Conservation (phyloP, 2,888 invertebrate genomes). For the Saturnia japonica region DNA sequence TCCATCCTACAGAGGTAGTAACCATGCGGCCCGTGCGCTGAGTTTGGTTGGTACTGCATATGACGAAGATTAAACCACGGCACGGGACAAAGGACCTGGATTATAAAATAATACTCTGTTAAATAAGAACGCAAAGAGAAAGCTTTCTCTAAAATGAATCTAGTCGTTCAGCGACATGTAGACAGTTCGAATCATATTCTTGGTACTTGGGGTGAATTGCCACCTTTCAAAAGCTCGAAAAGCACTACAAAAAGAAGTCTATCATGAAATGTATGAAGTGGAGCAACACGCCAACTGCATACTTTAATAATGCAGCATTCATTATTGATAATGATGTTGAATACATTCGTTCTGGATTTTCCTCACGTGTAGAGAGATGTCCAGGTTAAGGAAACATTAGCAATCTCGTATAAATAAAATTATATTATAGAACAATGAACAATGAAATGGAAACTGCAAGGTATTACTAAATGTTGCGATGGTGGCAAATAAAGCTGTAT, state of each 20-base stretch:
- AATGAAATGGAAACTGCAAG: too few relatives aligned
- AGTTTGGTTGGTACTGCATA: conserved; percentile 82
- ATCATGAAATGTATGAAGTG: too few relatives aligned
- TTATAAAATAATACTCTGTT: background rate
- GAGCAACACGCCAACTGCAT: too few relatives aligned
- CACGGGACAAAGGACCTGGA: conserved; percentile 59
- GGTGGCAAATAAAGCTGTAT: too few relatives aligned
- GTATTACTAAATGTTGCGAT: too few relatives aligned
- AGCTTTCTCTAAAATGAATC: background rate
- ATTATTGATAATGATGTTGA: too few relatives aligned
- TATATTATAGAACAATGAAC: too few relatives aligned
- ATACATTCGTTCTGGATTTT: too few relatives aligned
- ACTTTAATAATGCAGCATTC: too few relatives aligned
- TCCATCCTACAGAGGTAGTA: conserved; percentile 53
- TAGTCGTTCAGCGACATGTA: background rate
- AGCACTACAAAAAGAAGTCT: background rate
- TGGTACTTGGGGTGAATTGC: background rate
- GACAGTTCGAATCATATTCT: background rate
- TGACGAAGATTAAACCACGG: conserved; percentile 84
- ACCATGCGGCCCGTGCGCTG: conserved; percentile 65
- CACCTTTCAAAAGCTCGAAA: background rate
- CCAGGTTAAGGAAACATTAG: too few relatives aligned
- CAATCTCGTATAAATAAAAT: too few relatives aligned
- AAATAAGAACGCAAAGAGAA: background rate
- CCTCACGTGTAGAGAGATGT: too few relatives aligned